Percentiles rank a stretch among this genome's conserved stretches.
phyloP scores from a whole-genome alignment of 2,888 invertebrate species.

The Dynastes maya region DNA sequence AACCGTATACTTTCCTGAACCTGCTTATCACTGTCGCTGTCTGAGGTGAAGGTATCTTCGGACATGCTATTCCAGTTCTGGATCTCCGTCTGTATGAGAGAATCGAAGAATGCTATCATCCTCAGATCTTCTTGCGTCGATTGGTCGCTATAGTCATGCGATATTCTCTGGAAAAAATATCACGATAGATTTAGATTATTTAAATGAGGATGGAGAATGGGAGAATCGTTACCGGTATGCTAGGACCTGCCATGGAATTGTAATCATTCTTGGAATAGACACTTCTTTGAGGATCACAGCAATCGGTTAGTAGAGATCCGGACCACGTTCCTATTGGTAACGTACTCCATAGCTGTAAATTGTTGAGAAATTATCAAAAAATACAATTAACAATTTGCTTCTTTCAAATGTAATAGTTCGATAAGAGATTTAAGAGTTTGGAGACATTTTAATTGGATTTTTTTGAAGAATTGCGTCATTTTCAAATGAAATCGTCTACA shows the following conservation, averaged over 20 bases:
- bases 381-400: neutral
- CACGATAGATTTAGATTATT: neutral
- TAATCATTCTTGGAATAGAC: slow-evolving; percentile 88
- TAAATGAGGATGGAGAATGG: neutral
- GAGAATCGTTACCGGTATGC: slow-evolving; percentile 78
- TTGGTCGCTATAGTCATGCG: slow-evolving; percentile 91
- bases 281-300: slow-evolving; percentile 76
- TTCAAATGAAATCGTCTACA: too few species aligned
- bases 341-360: slow-evolving; percentile 83
- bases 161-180: slow-evolving; percentile 76
- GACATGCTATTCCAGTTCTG: slow-evolving; percentile 78
- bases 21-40: slow-evolving; percentile 63
- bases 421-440: too few species aligned
- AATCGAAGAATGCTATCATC: slow-evolving; percentile 98
- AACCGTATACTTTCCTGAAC: slow-evolving; percentile 50
- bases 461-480: too few species aligned
- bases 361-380: neutral
- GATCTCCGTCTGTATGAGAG: slow-evolving; percentile 91
- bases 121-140: slow-evolving; percentile 92
- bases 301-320: slow-evolving; percentile 76
- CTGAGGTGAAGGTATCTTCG: slow-evolving; percentile 62
- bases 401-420: neutral
- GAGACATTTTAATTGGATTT: too few species aligned
- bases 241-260: slow-evolving; percentile 84
- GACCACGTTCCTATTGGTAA: slow-evolving; percentile 80